Conservation (phyloP, 2,113 vertebrate genomes). For the Vulpes ferrilata region DNA sequence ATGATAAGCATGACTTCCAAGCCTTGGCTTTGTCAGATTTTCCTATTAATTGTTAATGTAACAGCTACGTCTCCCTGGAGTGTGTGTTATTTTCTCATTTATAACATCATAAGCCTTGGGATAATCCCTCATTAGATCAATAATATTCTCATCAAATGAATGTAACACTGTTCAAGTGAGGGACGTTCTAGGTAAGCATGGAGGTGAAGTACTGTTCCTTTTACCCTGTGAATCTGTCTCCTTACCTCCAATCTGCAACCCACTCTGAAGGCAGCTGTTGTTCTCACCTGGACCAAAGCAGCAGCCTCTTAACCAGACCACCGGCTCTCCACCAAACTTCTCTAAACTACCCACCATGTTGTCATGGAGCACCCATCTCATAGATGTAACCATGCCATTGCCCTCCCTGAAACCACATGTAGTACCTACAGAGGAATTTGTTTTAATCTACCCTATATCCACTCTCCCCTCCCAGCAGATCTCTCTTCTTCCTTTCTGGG, state of each 20-base stretch:
- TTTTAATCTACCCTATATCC: neutral
- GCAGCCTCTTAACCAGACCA: neutral
- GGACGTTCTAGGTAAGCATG: neutral
- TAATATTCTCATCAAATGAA: slow-evolving; percentile 77
- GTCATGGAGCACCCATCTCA: neutral
- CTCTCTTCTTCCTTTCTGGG: neutral
- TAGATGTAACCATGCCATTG: neutral
- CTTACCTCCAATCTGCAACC: neutral
- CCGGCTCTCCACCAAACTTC: neutral
- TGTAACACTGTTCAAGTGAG: slow-evolving; percentile 30
- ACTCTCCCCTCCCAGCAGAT: neutral
- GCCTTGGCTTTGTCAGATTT: slow-evolving; percentile 74
- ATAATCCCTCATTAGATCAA: slow-evolving; percentile 84
- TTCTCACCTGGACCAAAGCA: neutral
- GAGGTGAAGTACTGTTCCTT: fast-evolving
- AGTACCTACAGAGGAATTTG: neutral
- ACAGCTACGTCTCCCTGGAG: slow-evolving; percentile 74
- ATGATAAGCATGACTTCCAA: slow-evolving; percentile 74
- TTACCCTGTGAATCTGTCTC: neutral
- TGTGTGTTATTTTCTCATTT: slow-evolving; percentile 82
- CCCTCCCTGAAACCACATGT: neutral
- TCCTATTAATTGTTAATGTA: slow-evolving; percentile 85
- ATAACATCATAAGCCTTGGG: slow-evolving; percentile 79
- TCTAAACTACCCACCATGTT: too few relatives aligned
- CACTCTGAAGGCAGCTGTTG: neutral